Evolutionary conservation across 2,797 vertebrate genomes (phyloP), one percentile per base, ranked within the genome.

Genomic region (Toxotes lorentzi): DNA sequence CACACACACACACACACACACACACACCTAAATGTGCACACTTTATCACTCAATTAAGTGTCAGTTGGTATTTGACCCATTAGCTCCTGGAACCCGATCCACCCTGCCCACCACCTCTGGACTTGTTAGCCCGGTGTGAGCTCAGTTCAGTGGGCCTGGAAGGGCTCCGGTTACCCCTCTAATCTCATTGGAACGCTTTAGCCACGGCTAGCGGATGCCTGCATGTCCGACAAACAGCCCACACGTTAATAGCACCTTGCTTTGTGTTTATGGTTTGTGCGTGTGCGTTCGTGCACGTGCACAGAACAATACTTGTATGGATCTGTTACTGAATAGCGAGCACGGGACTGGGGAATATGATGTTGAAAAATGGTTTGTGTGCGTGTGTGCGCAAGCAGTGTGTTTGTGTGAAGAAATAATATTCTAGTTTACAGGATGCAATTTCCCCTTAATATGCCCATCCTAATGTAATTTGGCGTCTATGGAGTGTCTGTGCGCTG

Each of bases 371-470:
- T 83, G 69, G 68, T 86, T 75, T 89, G 77, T 82, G 82, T 85
- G 79, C 23, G 81, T 82, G 83, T 84, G 87, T 78, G 78, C 8
- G 67, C 76, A 78, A 76, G 74, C 63, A 32, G 66, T 68, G 73
- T 88, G 81, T 92, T 86, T 93, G 90, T 84, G 90, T 92, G 91
- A 76, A 73, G 82, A 91, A 90, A 94, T 95, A 95, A 94, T 95
- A 97, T 97, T 96, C 94, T 95, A 95, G 95, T 97, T 96, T 97
- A 96, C 96, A 97, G 96, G 96, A 97, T 97, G 96, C 96, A 97
- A 96, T 97, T 97, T 97, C 93, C 92, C 95, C 95, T 96, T 97
- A 95, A 96, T 97, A 97, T 96, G 96, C 96, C 96, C 95, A 95
- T 96, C 95, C 95, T 97, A 97, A 98, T 97, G 96, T 95, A 96